These are phyloP conservation scores for Deroplatys truncata DNA, from an alignment of 2,888 invertebrate genomes.

Conservation along the genomic window DNA sequence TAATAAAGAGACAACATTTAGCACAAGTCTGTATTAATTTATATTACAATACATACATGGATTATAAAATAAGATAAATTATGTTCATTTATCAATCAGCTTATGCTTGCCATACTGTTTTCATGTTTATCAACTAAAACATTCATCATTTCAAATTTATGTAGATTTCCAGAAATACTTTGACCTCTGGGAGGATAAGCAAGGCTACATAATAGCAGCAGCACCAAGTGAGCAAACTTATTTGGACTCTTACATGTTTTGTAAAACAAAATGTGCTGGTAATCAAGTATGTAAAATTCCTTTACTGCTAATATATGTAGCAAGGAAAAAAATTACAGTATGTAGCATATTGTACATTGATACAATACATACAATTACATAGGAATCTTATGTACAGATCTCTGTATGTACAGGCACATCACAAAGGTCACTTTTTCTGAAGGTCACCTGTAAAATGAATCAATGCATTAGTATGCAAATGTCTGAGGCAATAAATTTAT, in stretches of 20 bases:
- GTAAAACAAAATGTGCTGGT: neutral
- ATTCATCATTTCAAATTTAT: neutral
- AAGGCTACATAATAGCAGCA: neutral
- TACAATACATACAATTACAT: constrained; percentile 14
- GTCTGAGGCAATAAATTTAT: neutral
- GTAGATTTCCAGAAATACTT: neutral
- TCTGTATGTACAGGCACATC: neutral
- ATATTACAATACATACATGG: neutral
- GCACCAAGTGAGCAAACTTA: neutral
- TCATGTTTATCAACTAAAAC: neutral
- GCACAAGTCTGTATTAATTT: neutral
- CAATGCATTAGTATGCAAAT: neutral
- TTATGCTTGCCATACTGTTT: neutral
- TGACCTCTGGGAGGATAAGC: neutral
- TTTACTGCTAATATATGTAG: neutral
- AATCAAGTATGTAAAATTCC: neutral
- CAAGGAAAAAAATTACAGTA: neutral
- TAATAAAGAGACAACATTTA: neutral
- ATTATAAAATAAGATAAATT: neutral
- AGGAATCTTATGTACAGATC: neutral
- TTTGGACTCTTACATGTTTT: neutral
- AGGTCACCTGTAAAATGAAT: neutral
- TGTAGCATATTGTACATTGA: constrained; percentile 7
- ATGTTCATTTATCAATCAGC: neutral
- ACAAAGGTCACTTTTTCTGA: constrained; percentile 1